Base-by-base conservation (phyloP, 2,113 vertebrate genomes). In the Thoracochromis brauschi region DNA sequence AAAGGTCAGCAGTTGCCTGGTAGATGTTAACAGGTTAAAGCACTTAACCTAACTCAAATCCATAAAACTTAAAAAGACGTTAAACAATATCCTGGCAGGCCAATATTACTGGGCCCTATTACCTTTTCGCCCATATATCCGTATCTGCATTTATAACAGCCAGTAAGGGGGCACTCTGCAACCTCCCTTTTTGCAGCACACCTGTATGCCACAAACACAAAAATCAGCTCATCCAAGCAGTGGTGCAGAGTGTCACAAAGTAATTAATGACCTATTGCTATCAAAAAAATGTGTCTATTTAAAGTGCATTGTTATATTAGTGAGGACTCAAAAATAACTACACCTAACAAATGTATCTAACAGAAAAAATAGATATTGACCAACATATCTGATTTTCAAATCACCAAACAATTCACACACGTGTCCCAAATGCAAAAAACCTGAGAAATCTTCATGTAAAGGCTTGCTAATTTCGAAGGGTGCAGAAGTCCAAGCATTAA, bases 1-100 rank as follows among this genome's bases (percentile, higher is more conserved):
- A 24, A 42, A 42, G 13, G 65, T 73, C 68, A 45, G 38, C 13
- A 73, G 21, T 45, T 26, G 40, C 21, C 38, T 73, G 68, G 40
- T 45, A 73, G 68, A 45, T 73, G 21, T 45, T 17, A 26, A 24
- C 35, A 71, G 65, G 65, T 71, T 26, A 71, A 73, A 73, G 40
- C 21, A 73, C 21, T 47, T 10, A 29, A 40, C 63, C 63, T 68
- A 40, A 68, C 19, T 68, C 10, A 38, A 8, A 65, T 65, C 60
- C 60, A 40, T 40, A 68, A 75, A 47, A 17, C 24, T 7, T 73
- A 45, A 73, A 29, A 47, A 26, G 68, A 29, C 2, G 2, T 47
- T 29, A 26, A 10, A 9, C 2, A 42, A 24, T 2, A 26, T 24
- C 13, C 38, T 73, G 38, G 8, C 0, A 0, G 33, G 60, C 3